A percentile compares a stretch with the other conserved stretches of the same genome.
Conservation (phyloP, 2,797 vertebrate genomes). For the Micropoecilia bifurca region DNA sequence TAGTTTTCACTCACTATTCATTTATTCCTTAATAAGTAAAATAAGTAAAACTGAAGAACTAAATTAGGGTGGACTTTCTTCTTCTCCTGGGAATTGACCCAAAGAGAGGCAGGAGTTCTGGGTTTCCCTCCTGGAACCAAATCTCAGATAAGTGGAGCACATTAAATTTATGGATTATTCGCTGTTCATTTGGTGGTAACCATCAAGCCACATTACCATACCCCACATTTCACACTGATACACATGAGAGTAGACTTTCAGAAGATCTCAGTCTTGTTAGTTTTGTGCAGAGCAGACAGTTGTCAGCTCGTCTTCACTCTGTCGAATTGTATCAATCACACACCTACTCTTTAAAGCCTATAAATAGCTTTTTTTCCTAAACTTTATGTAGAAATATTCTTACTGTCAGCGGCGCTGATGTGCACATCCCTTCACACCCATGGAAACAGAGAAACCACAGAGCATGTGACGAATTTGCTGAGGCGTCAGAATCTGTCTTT, state of each 20-base stretch:
- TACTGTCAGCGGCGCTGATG: neutral
- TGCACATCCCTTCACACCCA: neutral
- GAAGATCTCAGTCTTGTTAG: neutral
- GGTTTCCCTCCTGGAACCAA: neutral
- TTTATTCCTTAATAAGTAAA: neutral
- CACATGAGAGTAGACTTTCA: neutral
- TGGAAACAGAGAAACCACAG: neutral
- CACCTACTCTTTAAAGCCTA: constrained; percentile 1
- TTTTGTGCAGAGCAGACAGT: neutral
- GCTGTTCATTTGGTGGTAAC: neutral
- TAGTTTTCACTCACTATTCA: no score
- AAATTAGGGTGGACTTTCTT: neutral
- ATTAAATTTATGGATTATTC: neutral
- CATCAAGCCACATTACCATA: neutral
- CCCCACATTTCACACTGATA: neutral
- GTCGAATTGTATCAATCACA: constrained; percentile 5
- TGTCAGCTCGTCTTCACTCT: constrained; percentile 7
- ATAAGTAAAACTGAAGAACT: neutral
- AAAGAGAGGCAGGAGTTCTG: neutral
- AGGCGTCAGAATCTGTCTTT: neutral
- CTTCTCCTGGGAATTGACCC: neutral
- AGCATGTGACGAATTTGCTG: neutral
- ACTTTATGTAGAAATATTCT: constrained; percentile 4
- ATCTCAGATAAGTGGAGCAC: neutral
- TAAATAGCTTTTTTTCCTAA: neutral